phyloP scores from a whole-genome alignment of 2,888 invertebrate species.

The Drosophila aldrichi region DNA sequence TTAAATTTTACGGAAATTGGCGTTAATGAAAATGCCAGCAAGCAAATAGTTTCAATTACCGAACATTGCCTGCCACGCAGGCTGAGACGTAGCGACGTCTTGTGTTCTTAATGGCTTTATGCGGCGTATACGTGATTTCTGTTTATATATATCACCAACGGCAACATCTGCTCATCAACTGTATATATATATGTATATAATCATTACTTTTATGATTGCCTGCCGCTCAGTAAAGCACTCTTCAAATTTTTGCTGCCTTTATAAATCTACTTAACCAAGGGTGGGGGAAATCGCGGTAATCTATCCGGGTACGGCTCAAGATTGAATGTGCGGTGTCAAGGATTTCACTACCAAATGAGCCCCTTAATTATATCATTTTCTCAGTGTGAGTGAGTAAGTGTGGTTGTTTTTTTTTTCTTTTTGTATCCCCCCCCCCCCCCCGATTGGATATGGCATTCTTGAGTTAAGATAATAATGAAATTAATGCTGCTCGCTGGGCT shows the following conservation, averaged over 20 bases:
- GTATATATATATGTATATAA: not conserved
- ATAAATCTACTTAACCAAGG: conserved; percentile 44
- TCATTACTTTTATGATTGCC: conserved; percentile 18
- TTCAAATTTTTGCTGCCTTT: conserved; percentile 28
- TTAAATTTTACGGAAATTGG: conserved; percentile 72
- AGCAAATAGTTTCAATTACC: conserved; percentile 78
- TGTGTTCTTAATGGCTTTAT: conserved; percentile 40
- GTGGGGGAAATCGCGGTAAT: conserved; percentile 6
- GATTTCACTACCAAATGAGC: conserved; percentile 37
- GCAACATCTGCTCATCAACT: conserved; percentile 28
- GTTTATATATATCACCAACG: conserved; percentile 33
- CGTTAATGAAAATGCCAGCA: conserved; percentile 73
- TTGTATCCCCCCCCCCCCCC: no score
- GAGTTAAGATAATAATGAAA: conserved; percentile 44
- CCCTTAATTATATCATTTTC: conserved; percentile 55
- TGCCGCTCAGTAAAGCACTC: conserved; percentile 13
- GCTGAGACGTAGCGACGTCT: conserved; percentile 21
- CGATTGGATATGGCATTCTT: conserved; percentile 19
- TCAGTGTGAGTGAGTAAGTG: not conserved
- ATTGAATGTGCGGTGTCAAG: conserved; percentile 66
- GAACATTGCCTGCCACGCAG: conserved; percentile 10
- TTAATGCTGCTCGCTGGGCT: conserved; percentile 46
- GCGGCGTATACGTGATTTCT: conserved; percentile 66
- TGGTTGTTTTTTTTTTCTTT: not conserved
- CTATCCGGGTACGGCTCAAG: conserved; percentile 37